Base-by-base conservation (phyloP, 2,888 invertebrate genomes). In the Tiliacea citrago region DNA sequence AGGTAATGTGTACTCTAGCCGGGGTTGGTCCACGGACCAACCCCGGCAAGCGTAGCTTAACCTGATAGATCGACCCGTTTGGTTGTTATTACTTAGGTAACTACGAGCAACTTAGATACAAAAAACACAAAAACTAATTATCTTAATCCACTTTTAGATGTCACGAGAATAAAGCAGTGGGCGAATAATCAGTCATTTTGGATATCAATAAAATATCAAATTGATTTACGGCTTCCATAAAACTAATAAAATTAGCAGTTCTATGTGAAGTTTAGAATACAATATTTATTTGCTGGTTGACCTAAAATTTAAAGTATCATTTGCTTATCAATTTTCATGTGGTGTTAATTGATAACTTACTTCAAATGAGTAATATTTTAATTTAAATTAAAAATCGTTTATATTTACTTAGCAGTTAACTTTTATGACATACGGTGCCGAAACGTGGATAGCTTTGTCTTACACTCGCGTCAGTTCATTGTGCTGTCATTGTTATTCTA, bases 131-230 rank as follows among this genome's bases (percentile, higher is more conserved):
- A 49, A 45, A 73, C 16, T 13, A 35, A 61, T 73, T 49, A 68
- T 58, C 53, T 35, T 68, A 68, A 81, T 79, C 53, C 42, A 75
- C 5, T 29, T 58, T 68, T 55, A 35, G 63, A 21, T 75, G 51
- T 24, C 35, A 42, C 75, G n/a, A 74, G 42, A 29, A 45, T 24
- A 57, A 57, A 35, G 47, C 35, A 63, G 82, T 83, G 84, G 81
- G 81, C 70, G 84, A 68, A 72, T 81, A 57, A 81, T 79, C 61
- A 61, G 81, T 82, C 78, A 77, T 51, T 77, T 78, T 66, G 24
- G 69, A 69, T 63, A 62, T 39, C 60, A 79, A 85, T 84, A 85
- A 85, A 82, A 74, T 75, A 77, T 71, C 61, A 62, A 75, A 81
- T 77, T 84, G 79, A 85, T 85, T 82, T 84, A 84, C 63, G 18